A percentile compares a stretch with the other conserved stretches of the same genome.
Evolutionary conservation across 2,113 vertebrate species (phyloP).

Genomic region (Planiliza haematocheilus): DNA sequence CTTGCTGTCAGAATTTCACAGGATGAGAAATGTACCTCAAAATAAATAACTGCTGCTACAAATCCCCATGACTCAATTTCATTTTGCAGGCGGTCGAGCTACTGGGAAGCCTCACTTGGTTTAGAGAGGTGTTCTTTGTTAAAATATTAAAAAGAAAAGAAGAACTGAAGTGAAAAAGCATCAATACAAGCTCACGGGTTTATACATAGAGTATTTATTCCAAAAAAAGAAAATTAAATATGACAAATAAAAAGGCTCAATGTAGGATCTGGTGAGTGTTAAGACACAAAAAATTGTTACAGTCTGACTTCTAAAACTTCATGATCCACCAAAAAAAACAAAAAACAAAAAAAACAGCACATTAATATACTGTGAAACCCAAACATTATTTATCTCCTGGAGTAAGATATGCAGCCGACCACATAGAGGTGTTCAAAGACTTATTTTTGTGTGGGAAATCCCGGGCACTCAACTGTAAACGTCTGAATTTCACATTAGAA

Average conservation of each 20-base stretch:
- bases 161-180: not conserved
- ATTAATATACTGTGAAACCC: slow-evolving; percentile 77
- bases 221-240: slow-evolving; percentile 79
- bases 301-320: slow-evolving; percentile 70
- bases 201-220: slow-evolving; percentile 77
- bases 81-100: too few relatives aligned
- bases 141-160: too few relatives aligned
- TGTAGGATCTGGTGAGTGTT: slow-evolving; percentile 76
- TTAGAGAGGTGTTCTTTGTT: too few relatives aligned
- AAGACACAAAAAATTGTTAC: slow-evolving; percentile 78
- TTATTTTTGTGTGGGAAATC: slow-evolving; percentile 40
- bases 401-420: slow-evolving; percentile 83
- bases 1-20: too few relatives aligned
- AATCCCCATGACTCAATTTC: too few relatives aligned
- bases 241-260: slow-evolving; percentile 78
- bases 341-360: slow-evolving; percentile 63
- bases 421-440: slow-evolving; percentile 69
- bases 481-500: slow-evolving; percentile 36
- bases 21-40: too few relatives aligned
- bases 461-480: slow-evolving; percentile 65
- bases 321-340: slow-evolving; percentile 66
- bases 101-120: too few relatives aligned
- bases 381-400: slow-evolving; percentile 75
- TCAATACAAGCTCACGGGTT: not conserved
- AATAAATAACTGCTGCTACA: too few relatives aligned